Base-by-base conservation (phyloP, 1,140 invertebrate species). In the Drosophila ohnishii region DNA sequence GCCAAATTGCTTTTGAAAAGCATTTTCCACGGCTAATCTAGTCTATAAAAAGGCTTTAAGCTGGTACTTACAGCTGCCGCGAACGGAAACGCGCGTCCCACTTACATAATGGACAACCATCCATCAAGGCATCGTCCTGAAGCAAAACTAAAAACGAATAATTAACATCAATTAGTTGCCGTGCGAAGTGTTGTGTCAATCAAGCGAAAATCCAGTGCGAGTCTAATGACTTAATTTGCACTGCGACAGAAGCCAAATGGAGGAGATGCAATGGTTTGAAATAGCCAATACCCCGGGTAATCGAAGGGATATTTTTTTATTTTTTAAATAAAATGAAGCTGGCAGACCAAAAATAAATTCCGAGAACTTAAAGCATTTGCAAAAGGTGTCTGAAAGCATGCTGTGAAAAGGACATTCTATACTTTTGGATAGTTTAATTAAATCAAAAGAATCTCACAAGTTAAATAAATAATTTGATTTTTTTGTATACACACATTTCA, bases 91-190 rank as follows among this genome's bases (percentile, higher is more conserved):
- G 19, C 11, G 13, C 19, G 9, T 4, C 7, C 11, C 19, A 2
- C 19, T 10, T 14, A 34, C n/a, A 37, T 47, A 42, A 37, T 25
- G 11, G 25, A 9, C 16, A 34, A 37, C 71, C 62, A 85, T 85
- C 82, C 78, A 85, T 85, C 78, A 85, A 61, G 66, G 51, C 42
- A 35, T 64, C 51, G 51, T 65, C 57, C 64, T 66, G 34, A 45
- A 57, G 44, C 58, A 70, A 70, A 70, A 71, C 67, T 70, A 71
- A 71, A 71, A 72, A 74, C 34, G 39, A 48, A 62, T 81, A 86
- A 85, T 85, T 81, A 85, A 85, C 81, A 86, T 86, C 81, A 85
- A 85, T 85, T 85, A 85, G 82, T 77, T 60, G 30, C 35, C 51
- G 59, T 47, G 51, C 63, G 72, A 74, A 77, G 63, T 77, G 83